Conservation (phyloP, 2,888 invertebrate genomes). For the Cephus nigrinus region DNA sequence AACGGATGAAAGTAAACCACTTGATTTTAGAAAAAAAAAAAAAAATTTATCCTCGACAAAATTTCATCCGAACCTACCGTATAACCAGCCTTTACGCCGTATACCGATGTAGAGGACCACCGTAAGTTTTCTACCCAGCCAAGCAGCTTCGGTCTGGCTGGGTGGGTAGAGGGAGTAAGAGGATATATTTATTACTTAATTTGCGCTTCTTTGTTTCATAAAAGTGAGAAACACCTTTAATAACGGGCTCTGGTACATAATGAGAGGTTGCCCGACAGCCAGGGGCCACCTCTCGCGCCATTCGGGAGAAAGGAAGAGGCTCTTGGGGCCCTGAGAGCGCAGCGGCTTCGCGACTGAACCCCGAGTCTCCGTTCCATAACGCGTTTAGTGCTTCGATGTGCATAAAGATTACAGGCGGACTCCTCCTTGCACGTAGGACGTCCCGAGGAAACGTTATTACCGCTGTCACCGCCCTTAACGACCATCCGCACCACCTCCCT, state of each 20-base stretch:
- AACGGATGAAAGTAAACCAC: background rate
- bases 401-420: background rate
- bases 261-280: constrained; percentile 52
- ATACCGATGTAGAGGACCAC: background rate
- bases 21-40: background rate
- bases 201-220: constrained; percentile 63
- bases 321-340: background rate
- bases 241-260: constrained; percentile 52
- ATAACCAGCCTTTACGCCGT: background rate
- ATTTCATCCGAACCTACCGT: background rate
- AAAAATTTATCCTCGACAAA: background rate
- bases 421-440: background rate
- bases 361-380: background rate
- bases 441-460: background rate
- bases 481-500: background rate
- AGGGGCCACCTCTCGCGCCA: constrained; percentile 25
- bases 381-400: background rate
- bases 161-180: background rate
- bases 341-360: background rate
- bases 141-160: background rate
- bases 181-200: constrained; percentile 59
- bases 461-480: background rate
- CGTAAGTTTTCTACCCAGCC: background rate
- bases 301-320: constrained; percentile 15
- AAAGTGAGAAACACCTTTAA: constrained; percentile 64